Conservation (phyloP, 2,797 vertebrate genomes). For the Poecilia gillii region DNA sequence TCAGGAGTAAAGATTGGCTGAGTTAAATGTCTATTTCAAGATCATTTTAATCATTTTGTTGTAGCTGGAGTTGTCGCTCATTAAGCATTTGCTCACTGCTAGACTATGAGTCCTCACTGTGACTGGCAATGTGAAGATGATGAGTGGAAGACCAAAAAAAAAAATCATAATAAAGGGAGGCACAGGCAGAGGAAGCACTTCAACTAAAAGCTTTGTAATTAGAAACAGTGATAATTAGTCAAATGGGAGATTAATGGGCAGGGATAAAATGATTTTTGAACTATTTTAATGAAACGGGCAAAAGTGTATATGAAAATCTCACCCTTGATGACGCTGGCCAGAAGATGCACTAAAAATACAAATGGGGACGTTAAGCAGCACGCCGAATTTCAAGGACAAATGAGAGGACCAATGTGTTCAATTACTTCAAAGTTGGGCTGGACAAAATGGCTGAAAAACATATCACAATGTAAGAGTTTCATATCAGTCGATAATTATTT, state of each 20-base stretch:
- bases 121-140: conserved; percentile 14
- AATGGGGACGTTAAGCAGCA: conserved; percentile 8
- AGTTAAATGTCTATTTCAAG: conserved; percentile 25
- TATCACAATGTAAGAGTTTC: too few species aligned
- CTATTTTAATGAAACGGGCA: conserved; percentile 59
- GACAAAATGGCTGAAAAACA: too few species aligned
- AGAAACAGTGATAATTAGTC: conserved; percentile 75
- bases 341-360: conserved; percentile 53
- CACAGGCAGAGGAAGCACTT: conserved; percentile 47
- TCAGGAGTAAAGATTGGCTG: conserved; percentile 20
- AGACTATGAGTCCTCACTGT: conserved; percentile 12
- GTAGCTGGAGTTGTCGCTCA: conserved; percentile 25
- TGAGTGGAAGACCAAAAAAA: neutral
- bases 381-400: conserved; percentile 4
- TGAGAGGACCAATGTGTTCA: conserved; percentile 28
- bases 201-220: conserved; percentile 69
- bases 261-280: conserved; percentile 49
- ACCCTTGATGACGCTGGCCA: conserved; percentile 26
- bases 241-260: conserved; percentile 68
- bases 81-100: conserved; percentile 32
- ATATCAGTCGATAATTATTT: too few species aligned
- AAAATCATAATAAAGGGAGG: conserved; percentile 14
- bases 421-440: conserved; percentile 14
- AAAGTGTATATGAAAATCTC: conserved; percentile 45
- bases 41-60: conserved; percentile 35